phyloP scores from a whole-genome alignment of 2,888 invertebrate genomes.

The Acanthococcus lagerstroemiae region DNA sequence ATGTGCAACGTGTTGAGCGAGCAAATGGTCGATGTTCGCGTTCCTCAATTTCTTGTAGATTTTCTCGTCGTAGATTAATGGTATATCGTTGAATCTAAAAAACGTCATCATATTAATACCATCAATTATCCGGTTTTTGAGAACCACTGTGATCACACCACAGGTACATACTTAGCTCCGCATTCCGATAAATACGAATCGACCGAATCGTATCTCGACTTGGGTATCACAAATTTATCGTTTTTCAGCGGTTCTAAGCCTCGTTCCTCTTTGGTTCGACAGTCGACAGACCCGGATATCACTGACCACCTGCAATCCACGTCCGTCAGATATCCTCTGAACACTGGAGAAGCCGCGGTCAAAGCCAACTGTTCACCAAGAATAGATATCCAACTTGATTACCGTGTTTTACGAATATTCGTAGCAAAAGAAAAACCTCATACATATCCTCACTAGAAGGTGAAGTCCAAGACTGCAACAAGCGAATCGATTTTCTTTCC shows the following conservation, averaged over 20 bases:
- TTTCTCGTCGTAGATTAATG: constrained; percentile 70
- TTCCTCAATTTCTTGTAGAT: constrained; percentile 72
- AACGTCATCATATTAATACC: no score
- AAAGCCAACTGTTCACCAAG: constrained; percentile 90
- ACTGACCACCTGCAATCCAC: constrained; percentile 98
- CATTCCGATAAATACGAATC: constrained; percentile 89
- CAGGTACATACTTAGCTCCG: constrained; percentile 62
- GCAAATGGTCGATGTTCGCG: constrained; percentile 81
- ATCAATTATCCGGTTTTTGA: no score
- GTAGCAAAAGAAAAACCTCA: no score
- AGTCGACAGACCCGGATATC: constrained; percentile 91
- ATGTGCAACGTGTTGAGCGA: constrained; percentile 94
- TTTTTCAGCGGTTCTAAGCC: constrained; percentile 62
- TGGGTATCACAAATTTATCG: constrained; percentile 73
- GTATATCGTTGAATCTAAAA: constrained; percentile 89
- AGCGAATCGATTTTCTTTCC: no score
- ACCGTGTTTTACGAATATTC: constrained; percentile 17
- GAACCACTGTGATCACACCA: no score
- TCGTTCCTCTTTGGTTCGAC: constrained; percentile 83
- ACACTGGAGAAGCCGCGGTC: constrained; percentile 91
- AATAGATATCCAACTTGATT: no score
- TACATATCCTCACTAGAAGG: no score
- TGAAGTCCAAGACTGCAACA: not conserved
- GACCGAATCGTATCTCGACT: constrained; percentile 95
- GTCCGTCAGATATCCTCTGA: constrained; percentile 87